A percentile compares a stretch with the other conserved stretches of the same genome.
phyloP scores from a whole-genome alignment of 2,888 invertebrate species.

The Muschampia plurimacula region DNA sequence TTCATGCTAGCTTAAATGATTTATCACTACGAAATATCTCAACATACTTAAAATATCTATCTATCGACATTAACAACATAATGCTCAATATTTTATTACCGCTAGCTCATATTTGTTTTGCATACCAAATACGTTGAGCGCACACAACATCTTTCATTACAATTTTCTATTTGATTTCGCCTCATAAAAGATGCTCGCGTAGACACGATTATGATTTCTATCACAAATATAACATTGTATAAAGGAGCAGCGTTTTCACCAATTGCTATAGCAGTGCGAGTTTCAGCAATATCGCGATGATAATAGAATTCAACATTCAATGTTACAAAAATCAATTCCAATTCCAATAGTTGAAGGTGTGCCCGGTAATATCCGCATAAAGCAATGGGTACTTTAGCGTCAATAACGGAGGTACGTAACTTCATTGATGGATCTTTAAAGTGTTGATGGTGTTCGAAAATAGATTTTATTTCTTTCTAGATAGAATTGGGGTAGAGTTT shows the following conservation, averaged over 20 bases:
- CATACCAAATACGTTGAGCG: conserved; percentile 75
- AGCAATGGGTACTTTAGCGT: conserved; percentile 54
- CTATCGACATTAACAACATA: conserved; percentile 71
- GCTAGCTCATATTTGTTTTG: conserved; percentile 71
- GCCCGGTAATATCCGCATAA: conserved; percentile 54
- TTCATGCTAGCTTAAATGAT: neutral
- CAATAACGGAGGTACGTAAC: conserved; percentile 53
- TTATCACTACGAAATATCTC: neutral
- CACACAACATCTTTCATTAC: conserved; percentile 82
- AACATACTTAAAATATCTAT: conserved; percentile 53
- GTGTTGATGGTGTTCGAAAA: conserved; percentile 47
- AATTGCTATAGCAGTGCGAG: conserved; percentile 49
- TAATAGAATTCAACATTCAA: conserved; percentile 55
- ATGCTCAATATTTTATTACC: conserved; percentile 82
- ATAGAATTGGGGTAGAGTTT: conserved; percentile 55
- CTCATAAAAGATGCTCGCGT: conserved; percentile 79
- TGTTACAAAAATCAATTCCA: conserved; percentile 44
- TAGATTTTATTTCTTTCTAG: conserved; percentile 48
- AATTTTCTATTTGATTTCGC: conserved; percentile 85
- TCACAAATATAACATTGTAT: conserved; percentile 79
- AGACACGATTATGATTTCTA: conserved; percentile 81
- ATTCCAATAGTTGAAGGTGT: conserved; percentile 51
- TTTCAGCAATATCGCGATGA: conserved; percentile 49
- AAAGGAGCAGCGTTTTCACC: conserved; percentile 54
- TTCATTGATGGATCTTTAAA: conserved; percentile 60